phyloP scores from a whole-genome alignment of 2,113 vertebrate species.

The Larimichthys polyactis region DNA sequence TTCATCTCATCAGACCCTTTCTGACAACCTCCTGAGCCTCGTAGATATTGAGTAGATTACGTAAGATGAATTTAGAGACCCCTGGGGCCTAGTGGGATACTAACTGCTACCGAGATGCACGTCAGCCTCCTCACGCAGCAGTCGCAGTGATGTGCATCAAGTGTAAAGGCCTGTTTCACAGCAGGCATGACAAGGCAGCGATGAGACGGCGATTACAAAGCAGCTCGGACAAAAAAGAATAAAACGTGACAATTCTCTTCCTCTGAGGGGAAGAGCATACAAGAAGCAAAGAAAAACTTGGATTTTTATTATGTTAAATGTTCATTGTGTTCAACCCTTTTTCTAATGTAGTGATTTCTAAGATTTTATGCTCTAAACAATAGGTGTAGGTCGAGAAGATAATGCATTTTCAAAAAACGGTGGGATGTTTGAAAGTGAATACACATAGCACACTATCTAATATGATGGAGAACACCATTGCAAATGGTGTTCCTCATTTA shows the following conservation, averaged over 20 bases:
- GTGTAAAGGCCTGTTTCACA: conserved; percentile 39
- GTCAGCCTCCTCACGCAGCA: conserved; percentile 45
- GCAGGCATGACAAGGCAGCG: conserved; percentile 27
- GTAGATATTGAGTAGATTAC: conserved; percentile 38
- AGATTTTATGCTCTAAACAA: not conserved
- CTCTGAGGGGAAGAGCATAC: conserved; percentile 15
- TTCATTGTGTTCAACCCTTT: not conserved
- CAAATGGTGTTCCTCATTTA: not conserved
- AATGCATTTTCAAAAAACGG: not conserved
- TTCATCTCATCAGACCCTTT: conserved; percentile 26
- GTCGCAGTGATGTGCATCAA: conserved; percentile 26
- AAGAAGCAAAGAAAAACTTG: not conserved
- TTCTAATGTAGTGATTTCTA: not conserved
- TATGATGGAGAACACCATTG: too few species aligned
- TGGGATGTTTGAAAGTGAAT: not conserved
- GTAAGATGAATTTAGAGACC: conserved; percentile 39
- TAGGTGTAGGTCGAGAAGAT: not conserved
- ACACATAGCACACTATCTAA: too few species aligned
- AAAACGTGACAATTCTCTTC: not conserved
- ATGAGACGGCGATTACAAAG: conserved; percentile 51
- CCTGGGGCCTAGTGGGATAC: conserved; percentile 31
- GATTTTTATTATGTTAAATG: not conserved
- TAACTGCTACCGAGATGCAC: conserved; percentile 49
- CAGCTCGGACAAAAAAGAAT: not conserved
- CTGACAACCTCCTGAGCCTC: conserved; percentile 18